These are phyloP conservation scores for Melitaea cinxia DNA, from an alignment of 1,140 invertebrate species.

Conservation along the genomic window DNA sequence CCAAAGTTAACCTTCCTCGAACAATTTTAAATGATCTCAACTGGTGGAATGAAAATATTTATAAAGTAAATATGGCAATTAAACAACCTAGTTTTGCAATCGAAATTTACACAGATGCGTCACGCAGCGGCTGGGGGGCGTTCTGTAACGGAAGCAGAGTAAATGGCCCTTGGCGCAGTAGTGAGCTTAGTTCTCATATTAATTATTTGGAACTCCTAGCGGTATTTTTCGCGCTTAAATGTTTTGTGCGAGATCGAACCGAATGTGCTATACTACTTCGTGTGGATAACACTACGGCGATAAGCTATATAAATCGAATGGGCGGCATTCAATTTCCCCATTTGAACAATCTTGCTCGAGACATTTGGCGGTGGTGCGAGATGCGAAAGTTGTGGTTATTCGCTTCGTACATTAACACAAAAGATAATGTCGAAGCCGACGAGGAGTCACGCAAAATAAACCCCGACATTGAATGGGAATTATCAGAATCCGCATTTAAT, in stretches of 20 bases:
- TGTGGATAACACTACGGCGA: slow-evolving; percentile 1
- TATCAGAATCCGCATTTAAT: background rate
- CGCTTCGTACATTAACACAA: background rate
- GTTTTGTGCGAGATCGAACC: background rate
- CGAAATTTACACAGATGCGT: background rate
- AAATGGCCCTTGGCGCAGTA: background rate
- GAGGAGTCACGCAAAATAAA: background rate
- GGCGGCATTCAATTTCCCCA: background rate
- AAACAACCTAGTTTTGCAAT: background rate
- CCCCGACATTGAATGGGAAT: background rate
- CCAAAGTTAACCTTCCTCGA: too few relatives aligned
- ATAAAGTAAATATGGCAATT: background rate
- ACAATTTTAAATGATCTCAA: too few relatives aligned
- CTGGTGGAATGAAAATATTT: background rate
- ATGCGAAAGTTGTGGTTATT: background rate
- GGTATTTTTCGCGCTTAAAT: background rate
- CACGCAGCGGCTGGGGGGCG: background rate
- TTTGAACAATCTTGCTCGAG: background rate
- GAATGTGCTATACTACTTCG: background rate
- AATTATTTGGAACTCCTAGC: background rate
- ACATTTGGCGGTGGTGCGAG: background rate
- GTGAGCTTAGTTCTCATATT: background rate
- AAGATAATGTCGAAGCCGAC: background rate
- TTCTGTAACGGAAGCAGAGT: background rate
- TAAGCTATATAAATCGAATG: slow-evolving; percentile 5